These are phyloP conservation scores for Megathymus violae DNA, from an alignment of 1,140 invertebrate species.

Conservation along the genomic window DNA sequence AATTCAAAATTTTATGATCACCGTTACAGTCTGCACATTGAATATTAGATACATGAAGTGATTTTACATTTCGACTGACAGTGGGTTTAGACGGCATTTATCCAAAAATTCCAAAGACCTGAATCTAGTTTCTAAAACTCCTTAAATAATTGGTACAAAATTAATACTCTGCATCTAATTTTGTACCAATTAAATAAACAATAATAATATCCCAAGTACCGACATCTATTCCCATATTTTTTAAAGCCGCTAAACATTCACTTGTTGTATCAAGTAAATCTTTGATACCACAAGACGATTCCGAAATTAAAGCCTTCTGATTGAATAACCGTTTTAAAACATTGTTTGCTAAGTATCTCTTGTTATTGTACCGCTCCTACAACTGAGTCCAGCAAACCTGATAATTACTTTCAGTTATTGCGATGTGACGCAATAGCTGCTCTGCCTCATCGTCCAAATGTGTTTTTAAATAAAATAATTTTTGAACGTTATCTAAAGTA, in stretches of 20 bases:
- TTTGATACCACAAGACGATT: conserved; percentile 26
- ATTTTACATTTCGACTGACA: neutral
- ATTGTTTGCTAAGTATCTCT: conserved; percentile 40
- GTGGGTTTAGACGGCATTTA: neutral
- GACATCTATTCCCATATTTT: conserved; percentile 20
- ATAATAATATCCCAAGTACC: conserved; percentile 30
- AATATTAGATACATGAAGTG: neutral
- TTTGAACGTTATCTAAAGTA: conserved; percentile 37
- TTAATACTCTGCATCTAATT: conserved; percentile 30
- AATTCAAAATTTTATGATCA: conserved; percentile 13
- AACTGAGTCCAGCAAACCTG: conserved; percentile 37
- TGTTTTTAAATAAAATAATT: conserved; percentile 33
- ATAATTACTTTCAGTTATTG: conserved; percentile 32
- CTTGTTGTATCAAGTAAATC: conserved; percentile 34
- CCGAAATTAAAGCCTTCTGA: conserved; percentile 33
- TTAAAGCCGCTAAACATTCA: conserved; percentile 32
- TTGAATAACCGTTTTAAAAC: conserved; percentile 36
- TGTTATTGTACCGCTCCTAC: conserved; percentile 37
- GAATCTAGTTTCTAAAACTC: conserved; percentile 14
- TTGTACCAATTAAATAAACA: conserved; percentile 32
- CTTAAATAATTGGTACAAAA: too few relatives aligned
- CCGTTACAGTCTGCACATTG: conserved; percentile 38
- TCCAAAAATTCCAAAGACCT: conserved; percentile 19
- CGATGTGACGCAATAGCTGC: conserved; percentile 27
- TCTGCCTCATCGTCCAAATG: conserved; percentile 36